Base-by-base conservation (phyloP, 2,888 invertebrate genomes). In the Hyles lineata region DNA sequence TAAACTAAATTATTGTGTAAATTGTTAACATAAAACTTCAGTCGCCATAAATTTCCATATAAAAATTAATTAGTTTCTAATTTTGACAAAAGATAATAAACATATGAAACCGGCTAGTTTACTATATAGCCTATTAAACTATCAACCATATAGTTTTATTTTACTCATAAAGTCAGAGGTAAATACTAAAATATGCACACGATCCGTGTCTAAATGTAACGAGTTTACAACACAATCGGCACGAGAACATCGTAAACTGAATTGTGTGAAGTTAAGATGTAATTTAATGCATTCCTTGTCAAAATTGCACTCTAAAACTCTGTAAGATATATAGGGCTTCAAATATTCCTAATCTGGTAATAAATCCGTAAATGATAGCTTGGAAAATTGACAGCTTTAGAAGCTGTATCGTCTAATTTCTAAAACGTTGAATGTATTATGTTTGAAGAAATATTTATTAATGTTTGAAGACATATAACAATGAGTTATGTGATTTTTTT, bases 141-240 rank as follows among this genome's bases (percentile, higher is more conserved):
- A 43, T 4, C 17, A 43, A 1, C 35, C 4, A n/a, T 21, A 63
- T 15, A 67, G 9, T n/a, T 35, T 6, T 21, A 67, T 11, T 2
- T 43, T 43, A 43, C 50, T 15, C n/a, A 35, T 67, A 11, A 62
- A 63, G 35, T 63, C 35, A 11, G 21, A 9, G 35, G 29, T 67
- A 67, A 67, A 67, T 21, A 63, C 17, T 17, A 21, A 50, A 67
- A 67, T 67, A 67, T 67, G 67, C 43, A 67, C 21, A 7, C 32
- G 32, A n/a, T 43, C 62, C 67, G 35, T 50, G 43, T 67, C 43
- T 21, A 67, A 67, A 21, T 17, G 43, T n/a, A 67, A 6, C 21
- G 43, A 67, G 35, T 67, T 67, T 23, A 67, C 50, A 67, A 50
- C 67, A 23, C 67, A 67, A 67, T 67, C 62, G 43, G 67, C 67